Evolutionary conservation across 2,888 invertebrate species (phyloP), one percentile per base, ranked within the genome.

Genomic region (Bellardia bayeri): DNA sequence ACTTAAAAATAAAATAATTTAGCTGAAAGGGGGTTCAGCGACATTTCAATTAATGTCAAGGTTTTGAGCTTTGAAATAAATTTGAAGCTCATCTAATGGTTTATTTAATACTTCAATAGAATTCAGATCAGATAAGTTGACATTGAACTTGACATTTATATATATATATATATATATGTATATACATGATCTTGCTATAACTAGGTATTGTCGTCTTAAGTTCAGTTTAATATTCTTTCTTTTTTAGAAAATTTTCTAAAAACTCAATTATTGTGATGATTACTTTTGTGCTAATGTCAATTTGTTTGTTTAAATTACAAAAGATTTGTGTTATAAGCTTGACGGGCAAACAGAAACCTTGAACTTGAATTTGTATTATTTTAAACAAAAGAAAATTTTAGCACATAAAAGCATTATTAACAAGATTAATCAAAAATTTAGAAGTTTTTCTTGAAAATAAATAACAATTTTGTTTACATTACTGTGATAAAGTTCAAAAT

Each of bases 1-100:
- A 37, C 11, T 14, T 63, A 13, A 40, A 23, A 23, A 23, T 23
- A 42, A 23, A 45, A 58, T 16, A 45, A 82, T 66, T 72, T 37
- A 9, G 63, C 16, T 58, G 23, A 23, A 14, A 40, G 63, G 61
- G 64, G 74, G 87, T 87, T 87, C 84, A 87, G 68, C 85, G 87
- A 87, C 87, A 68, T 84, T 72, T 84, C 78, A 84, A 87, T 87
- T 87, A 75, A 85, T 87, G 87, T 84, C 87, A 87, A 87, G 87
- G 87, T 80, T 23, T 23, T 23, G 23, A 64, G 87, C 75, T 23
- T 23, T 23, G 23, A 64, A 82, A 75, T 23, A 56, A 13, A 45
- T 30, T 58, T 45, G 16, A 11, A 13, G 13, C 16, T 51, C 16
- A 40, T 71, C 16, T 40, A 0, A 49, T 61, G 13, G 13, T 13